These are phyloP conservation scores for Siphamia tubifer DNA, from an alignment of 2,113 vertebrate species.

Conservation along the genomic window DNA sequence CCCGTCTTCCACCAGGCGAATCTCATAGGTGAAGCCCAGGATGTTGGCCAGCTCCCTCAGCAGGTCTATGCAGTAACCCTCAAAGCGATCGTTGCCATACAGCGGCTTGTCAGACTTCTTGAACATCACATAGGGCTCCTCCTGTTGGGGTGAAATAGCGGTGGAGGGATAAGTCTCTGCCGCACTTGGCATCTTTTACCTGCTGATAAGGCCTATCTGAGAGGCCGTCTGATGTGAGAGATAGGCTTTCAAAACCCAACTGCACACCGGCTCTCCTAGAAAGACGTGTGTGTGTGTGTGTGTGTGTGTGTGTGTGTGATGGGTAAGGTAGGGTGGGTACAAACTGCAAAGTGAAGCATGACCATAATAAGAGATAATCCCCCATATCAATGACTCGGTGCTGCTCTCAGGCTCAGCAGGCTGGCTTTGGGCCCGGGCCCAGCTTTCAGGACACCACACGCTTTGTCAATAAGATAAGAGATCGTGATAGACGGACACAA, in stretches of 20 bases:
- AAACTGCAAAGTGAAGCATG: slow-evolving; percentile 52
- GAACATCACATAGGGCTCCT: slow-evolving; percentile 98
- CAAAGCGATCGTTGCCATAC: slow-evolving; percentile 96
- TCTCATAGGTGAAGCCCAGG: slow-evolving; percentile 94
- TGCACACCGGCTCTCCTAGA: background rate
- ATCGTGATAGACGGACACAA: slow-evolving; percentile 54
- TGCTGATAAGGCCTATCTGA: slow-evolving; percentile 36
- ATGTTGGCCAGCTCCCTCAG: slow-evolving; percentile 92
- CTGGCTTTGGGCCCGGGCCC: slow-evolving; percentile 31
- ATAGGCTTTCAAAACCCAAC: slow-evolving; percentile 15
- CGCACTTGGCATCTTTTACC: slow-evolving; percentile 24
- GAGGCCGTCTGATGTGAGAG: slow-evolving; percentile 33
- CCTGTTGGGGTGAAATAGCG: slow-evolving; percentile 76
- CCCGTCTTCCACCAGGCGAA: slow-evolving; percentile 93
- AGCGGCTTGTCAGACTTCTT: slow-evolving; percentile 98
- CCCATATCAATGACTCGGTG: slow-evolving; percentile 54
- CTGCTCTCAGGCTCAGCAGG: slow-evolving; percentile 32
- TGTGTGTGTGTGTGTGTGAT: slow-evolving; percentile 20
- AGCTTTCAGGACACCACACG: slow-evolving; percentile 42
- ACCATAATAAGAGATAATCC: slow-evolving; percentile 69
- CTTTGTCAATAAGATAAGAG: slow-evolving; percentile 68
- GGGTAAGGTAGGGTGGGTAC: slow-evolving; percentile 17
- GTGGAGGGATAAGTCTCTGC: slow-evolving; percentile 9
- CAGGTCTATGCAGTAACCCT: slow-evolving; percentile 97
- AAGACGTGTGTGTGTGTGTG: slow-evolving; percentile 3